Conservation (phyloP, 2,888 invertebrate species). For the Bombylius major region DNA sequence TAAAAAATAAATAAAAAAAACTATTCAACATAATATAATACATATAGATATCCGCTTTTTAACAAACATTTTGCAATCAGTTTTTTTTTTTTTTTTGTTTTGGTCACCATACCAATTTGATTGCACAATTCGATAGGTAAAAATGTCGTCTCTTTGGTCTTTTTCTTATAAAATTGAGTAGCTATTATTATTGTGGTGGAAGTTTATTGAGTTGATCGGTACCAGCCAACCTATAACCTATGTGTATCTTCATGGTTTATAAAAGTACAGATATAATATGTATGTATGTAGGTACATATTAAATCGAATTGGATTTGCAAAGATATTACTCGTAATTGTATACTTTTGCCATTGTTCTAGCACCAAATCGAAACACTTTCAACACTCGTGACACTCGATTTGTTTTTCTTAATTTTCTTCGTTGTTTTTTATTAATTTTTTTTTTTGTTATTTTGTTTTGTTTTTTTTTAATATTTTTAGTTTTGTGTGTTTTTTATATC, state of each 20-base stretch:
- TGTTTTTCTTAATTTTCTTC: background rate
- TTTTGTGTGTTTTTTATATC: too few species aligned
- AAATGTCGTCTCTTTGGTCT: background rate
- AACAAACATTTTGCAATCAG: too few species aligned
- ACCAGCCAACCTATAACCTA: too few species aligned
- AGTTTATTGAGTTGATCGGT: too few species aligned
- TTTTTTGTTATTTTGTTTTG: background rate
- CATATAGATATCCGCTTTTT: too few species aligned
- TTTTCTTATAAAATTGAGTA: too few species aligned
- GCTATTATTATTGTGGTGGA: too few species aligned
- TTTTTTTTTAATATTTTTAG: background rate
- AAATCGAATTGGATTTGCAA: too few species aligned
- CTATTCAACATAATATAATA: too few species aligned
- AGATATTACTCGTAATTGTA: conserved; percentile 2
- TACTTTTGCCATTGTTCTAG: conserved; percentile 6
- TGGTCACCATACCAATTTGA: background rate
- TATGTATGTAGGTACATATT: background rate
- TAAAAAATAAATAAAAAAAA: too few species aligned
- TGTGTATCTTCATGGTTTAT: background rate
- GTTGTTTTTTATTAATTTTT: background rate
- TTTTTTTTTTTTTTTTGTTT: too few species aligned
- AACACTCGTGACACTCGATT: conserved; percentile 5
- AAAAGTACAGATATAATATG: conserved; percentile 1
- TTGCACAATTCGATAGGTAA: conserved; percentile 8
- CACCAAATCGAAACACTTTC: conserved; percentile 6